phyloP scores from a whole-genome alignment of 2,797 vertebrate species.

The Tenualosa ilisha region DNA sequence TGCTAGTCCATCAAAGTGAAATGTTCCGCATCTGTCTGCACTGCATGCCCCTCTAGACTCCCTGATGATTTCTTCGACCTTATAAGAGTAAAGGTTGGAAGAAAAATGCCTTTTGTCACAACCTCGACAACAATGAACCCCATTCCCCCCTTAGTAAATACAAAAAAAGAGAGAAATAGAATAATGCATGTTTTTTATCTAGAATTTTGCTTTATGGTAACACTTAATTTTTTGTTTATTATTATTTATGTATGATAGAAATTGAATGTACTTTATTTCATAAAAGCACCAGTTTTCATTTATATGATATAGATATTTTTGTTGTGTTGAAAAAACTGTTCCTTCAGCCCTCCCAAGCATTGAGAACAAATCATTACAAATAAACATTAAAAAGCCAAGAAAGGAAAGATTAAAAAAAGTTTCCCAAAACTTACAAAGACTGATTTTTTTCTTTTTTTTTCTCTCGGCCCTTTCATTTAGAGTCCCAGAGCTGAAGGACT shows the following conservation, averaged over 20 bases:
- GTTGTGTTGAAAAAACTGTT: slow-evolving; percentile 81
- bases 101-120: slow-evolving; percentile 78
- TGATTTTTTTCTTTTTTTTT: slow-evolving; percentile 61
- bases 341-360: slow-evolving; percentile 87
- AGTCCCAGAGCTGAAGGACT: slow-evolving; percentile 87
- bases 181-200: slow-evolving; percentile 81
- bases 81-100: slow-evolving; percentile 62
- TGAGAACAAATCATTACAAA: slow-evolving; percentile 77
- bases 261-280: slow-evolving; percentile 86
- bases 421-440: slow-evolving; percentile 81
- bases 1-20: slow-evolving; percentile 23
- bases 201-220: slow-evolving; percentile 84
- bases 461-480: slow-evolving; percentile 81
- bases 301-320: slow-evolving; percentile 76
- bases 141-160: slow-evolving; percentile 81
- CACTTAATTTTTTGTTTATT: slow-evolving; percentile 81
- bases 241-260: slow-evolving; percentile 90
- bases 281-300: slow-evolving; percentile 90
- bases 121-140: slow-evolving; percentile 72
- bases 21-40: slow-evolving; percentile 27
- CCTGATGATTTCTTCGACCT: slow-evolving; percentile 37
- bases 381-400: slow-evolving; percentile 61
- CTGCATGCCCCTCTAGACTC: slow-evolving; percentile 6
- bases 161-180: slow-evolving; percentile 82
- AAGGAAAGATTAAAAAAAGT: slow-evolving; percentile 61